Conservation (phyloP, 2,888 invertebrate genomes). For the Callyntrura guangdongensis region DNA sequence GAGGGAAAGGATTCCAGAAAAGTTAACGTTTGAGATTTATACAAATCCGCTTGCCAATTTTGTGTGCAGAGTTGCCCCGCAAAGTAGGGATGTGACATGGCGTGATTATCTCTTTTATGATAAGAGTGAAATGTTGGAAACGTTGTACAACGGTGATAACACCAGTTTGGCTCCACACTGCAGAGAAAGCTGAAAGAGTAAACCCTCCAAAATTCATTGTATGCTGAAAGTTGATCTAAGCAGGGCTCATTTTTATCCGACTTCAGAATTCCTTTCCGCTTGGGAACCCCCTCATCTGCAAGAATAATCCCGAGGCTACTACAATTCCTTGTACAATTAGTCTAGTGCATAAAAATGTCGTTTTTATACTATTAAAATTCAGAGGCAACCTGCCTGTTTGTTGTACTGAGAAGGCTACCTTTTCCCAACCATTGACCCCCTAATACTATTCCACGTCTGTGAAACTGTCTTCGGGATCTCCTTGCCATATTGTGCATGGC, state of each 20-base stretch:
- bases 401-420: constrained; percentile 7
- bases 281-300: background rate
- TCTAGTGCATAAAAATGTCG: background rate
- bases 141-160: background rate
- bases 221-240: constrained; percentile 24
- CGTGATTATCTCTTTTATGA: background rate
- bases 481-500: constrained; percentile 69
- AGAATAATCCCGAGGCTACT: background rate
- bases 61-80: background rate
- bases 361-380: background rate
- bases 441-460: constrained; percentile 47
- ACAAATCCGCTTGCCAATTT: background rate
- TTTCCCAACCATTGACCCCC: constrained; percentile 54
- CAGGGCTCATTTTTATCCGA: background rate
- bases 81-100: background rate
- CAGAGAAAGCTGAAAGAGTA: constrained; percentile 27
- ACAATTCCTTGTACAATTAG: constrained; percentile 27
- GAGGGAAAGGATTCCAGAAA: constrained; percentile 45
- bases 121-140: background rate
- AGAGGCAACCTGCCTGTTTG: constrained; percentile 20
- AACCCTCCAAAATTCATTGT: constrained; percentile 59
- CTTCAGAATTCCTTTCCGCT: constrained; percentile 49
- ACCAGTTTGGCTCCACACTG: background rate
- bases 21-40: background rate
- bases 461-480: constrained; percentile 53